phyloP scores from a whole-genome alignment of 1,140 invertebrate species.

The Cydia strobilella region DNA sequence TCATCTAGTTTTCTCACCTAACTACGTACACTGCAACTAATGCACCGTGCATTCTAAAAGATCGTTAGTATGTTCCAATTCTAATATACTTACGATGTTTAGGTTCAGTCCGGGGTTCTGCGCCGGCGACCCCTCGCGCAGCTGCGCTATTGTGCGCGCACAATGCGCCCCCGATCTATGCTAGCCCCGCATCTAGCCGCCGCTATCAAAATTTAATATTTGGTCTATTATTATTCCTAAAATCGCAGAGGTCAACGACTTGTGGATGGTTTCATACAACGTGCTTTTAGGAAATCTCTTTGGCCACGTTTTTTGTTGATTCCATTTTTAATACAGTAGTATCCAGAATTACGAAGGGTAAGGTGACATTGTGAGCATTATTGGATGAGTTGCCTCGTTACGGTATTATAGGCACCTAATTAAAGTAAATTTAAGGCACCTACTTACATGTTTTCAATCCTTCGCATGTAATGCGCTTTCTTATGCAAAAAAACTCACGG shows the following conservation, averaged over 20 bases:
- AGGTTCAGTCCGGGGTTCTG: background rate
- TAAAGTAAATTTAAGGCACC: too few relatives aligned
- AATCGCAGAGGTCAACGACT: constrained; percentile 19
- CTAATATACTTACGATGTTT: background rate
- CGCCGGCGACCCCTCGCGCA: constrained; percentile 36
- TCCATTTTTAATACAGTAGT: background rate
- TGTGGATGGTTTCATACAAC: constrained; percentile 2
- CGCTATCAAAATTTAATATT: constrained; percentile 47
- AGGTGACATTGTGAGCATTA: too few relatives aligned
- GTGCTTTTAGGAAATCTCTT: background rate
- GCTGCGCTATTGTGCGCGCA: constrained; percentile 43
- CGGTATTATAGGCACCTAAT: too few relatives aligned
- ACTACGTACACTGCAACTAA: constrained; percentile 10
- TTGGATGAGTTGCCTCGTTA: too few relatives aligned
- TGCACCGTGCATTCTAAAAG: background rate
- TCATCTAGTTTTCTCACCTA: constrained; percentile 23
- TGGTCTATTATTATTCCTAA: constrained; percentile 43
- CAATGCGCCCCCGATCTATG: constrained; percentile 42
- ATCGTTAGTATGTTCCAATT: background rate
- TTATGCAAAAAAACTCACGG: too few relatives aligned
- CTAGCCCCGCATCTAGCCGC: constrained; percentile 24
- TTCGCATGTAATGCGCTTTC: too few relatives aligned
- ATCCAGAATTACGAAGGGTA: too few relatives aligned
- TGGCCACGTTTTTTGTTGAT: background rate
- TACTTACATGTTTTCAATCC: too few relatives aligned